Evolutionary conservation across 2,888 invertebrate species (phyloP).

Genomic region (Chrysodeixis includens): DNA sequence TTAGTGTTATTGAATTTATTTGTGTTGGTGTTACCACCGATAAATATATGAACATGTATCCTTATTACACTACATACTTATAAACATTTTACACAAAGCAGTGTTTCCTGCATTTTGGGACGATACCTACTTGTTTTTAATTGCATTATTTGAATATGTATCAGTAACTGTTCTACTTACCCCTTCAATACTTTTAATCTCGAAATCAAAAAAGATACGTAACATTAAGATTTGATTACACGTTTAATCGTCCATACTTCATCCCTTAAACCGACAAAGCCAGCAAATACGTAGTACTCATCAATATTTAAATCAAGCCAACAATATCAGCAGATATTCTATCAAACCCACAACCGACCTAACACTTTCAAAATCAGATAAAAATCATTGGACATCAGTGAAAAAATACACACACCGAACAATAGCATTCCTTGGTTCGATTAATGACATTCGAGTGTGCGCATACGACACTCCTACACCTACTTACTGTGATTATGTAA

Average conservation of each 20-base stretch:
- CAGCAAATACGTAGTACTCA: no score
- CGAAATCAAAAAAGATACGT: no score
- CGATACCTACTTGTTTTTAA: no score
- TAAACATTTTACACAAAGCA: no score
- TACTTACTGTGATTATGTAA: slow-evolving; percentile 89
- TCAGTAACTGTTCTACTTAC: no score
- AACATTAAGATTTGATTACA: no score
- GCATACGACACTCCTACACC: slow-evolving; percentile 81
- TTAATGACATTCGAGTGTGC: slow-evolving; percentile 81
- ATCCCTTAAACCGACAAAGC: no score
- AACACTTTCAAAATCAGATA: slow-evolving; percentile 64
- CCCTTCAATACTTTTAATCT: no score
- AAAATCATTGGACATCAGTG: slow-evolving; percentile 75
- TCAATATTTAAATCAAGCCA: no score
- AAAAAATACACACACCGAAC: slow-evolving; percentile 81
- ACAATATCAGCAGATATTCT: background rate
- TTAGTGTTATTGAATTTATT: slow-evolving; percentile 51
- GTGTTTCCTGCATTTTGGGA: no score
- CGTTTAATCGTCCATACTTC: no score
- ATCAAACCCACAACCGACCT: slow-evolving; percentile 33
- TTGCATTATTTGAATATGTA: no score
- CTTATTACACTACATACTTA: background rate
- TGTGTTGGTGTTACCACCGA: slow-evolving; percentile 15
- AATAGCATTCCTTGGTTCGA: slow-evolving; percentile 87
- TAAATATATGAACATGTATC: background rate